phyloP scores from a whole-genome alignment of 2,888 invertebrate genomes.

The Morpho helenor region DNA sequence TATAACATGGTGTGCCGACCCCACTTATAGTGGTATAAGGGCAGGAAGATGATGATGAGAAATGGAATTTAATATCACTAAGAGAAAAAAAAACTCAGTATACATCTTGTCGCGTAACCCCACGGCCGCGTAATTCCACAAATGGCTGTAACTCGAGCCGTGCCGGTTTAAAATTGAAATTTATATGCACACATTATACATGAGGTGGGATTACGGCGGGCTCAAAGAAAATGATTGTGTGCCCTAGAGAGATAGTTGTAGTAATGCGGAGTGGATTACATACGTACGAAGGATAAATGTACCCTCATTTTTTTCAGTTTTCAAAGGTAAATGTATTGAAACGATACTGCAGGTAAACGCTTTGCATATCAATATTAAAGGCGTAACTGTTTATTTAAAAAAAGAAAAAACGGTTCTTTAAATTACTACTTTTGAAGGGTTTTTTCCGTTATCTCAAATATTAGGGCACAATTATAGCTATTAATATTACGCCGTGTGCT shows the following conservation, averaged over 20 bases:
- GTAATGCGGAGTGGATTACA: constrained; percentile 31
- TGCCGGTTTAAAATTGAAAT: constrained; percentile 76
- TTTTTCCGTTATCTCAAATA: too few relatives aligned
- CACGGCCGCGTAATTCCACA: constrained; percentile 60
- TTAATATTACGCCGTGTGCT: too few relatives aligned
- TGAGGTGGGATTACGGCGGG: constrained; percentile 57
- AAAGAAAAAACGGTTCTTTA: too few relatives aligned
- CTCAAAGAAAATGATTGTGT: constrained; percentile 43
- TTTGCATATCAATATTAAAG: too few relatives aligned
- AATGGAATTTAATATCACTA: constrained; percentile 4
- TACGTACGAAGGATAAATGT: constrained; percentile 5
- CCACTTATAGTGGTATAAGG: too few relatives aligned
- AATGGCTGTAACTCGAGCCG: constrained; percentile 72
- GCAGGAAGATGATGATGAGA: too few relatives aligned
- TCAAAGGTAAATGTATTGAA: background rate
- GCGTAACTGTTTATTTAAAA: too few relatives aligned
- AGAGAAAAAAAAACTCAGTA: constrained; percentile 14
- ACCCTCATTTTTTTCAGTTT: constrained; percentile 5
- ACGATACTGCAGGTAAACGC: background rate
- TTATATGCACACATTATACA: constrained; percentile 75
- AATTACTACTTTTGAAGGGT: too few relatives aligned
- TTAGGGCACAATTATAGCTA: too few relatives aligned
- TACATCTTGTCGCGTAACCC: constrained; percentile 29
- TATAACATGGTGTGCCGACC: too few relatives aligned
- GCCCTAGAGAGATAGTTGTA: constrained; percentile 37